Evolutionary conservation across 2,113 vertebrate genomes (phyloP), one percentile per base, ranked within the genome.

Genomic region (Eubucco bourcierii): DNA sequence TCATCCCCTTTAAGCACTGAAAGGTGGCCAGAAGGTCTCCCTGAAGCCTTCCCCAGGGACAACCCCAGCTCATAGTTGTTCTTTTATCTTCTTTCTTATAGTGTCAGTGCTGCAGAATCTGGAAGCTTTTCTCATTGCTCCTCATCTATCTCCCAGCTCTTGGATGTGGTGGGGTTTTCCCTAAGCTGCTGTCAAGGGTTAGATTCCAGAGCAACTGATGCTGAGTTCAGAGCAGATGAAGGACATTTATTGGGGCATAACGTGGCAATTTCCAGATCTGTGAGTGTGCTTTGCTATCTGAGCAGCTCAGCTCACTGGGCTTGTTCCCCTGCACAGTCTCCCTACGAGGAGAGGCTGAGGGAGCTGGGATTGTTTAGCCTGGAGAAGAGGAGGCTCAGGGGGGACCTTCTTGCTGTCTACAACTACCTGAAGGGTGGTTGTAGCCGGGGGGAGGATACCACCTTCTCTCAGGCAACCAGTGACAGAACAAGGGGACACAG

Each of bases 291-390:
- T 24, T 23, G 39, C n/a, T 31, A 8, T 6, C 82, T 7, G 3
- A n/a, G 34, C 2, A 2, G 27, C 29, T 73, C 33, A 19, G n/a
- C 70, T 53, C 4, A 1, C 31, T 0, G 18, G 23, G 19, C 27
- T 44, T 12, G 44, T 52, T 31, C 70, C 27, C 0, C n/a, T 15
- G 58, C 5, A 1, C 15, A 5, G 33, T 4, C 29, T 27, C 46
- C n/a, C n/a, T n/a, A n/a, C n/a, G n/a, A n/a, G n/a, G n/a, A n/a
- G n/a, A n/a, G n/a, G n/a, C n/a, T n/a, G n/a, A n/a, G n/a, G n/a
- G n/a, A n/a, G n/a, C n/a, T n/a, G n/a, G n/a, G n/a, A n/a, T n/a
- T n/a, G n/a, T n/a, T n/a, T n/a, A n/a, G n/a, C n/a, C n/a, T n/a
- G n/a, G n/a, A n/a, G n/a, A n/a, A n/a, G n/a, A n/a, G n/a, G n/a